A percentile compares a stretch with the other conserved stretches of the same genome.
Conservation (phyloP, 2,888 invertebrate species). For the Leucophora obtusa region DNA sequence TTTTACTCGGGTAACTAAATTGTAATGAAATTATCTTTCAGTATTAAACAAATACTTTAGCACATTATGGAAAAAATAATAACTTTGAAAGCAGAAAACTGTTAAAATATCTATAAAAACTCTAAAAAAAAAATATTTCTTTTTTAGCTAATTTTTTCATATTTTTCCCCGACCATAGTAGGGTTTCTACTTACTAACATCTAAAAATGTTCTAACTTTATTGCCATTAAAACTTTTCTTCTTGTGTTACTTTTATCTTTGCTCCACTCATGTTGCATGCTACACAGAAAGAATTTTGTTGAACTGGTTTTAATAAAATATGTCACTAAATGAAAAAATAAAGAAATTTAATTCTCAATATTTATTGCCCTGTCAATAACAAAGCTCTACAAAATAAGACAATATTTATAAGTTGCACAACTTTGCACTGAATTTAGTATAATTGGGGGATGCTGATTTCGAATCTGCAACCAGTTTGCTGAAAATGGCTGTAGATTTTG, state of each 20-base stretch:
- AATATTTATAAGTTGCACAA: no score
- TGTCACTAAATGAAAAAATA: conserved; percentile 19
- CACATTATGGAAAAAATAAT: conserved; percentile 8
- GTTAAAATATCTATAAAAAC: conserved; percentile 59
- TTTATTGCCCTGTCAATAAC: no score
- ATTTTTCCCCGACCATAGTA: conserved; percentile 35
- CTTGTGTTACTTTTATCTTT: conserved; percentile 46
- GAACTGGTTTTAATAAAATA: no score
- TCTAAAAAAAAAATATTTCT: conserved; percentile 32
- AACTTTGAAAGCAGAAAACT: conserved; percentile 20
- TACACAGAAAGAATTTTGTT: no score
- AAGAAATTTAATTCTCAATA: no score
- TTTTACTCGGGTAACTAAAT: no score
- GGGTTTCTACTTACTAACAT: conserved; percentile 14
- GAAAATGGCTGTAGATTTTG: no score
- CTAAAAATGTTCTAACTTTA: conserved; percentile 52
- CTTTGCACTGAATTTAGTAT: no score
- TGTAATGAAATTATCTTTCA: no score
- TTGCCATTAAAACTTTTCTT: conserved; percentile 58
- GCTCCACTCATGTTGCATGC: conserved; percentile 41
- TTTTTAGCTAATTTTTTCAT: conserved; percentile 31
- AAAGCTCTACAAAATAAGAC: no score
- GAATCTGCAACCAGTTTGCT: no score
- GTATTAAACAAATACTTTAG: neutral
- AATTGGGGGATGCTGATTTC: no score